Evolutionary conservation across 2,888 invertebrate species (phyloP).

Genomic region (Leptinotarsa haldemani): DNA sequence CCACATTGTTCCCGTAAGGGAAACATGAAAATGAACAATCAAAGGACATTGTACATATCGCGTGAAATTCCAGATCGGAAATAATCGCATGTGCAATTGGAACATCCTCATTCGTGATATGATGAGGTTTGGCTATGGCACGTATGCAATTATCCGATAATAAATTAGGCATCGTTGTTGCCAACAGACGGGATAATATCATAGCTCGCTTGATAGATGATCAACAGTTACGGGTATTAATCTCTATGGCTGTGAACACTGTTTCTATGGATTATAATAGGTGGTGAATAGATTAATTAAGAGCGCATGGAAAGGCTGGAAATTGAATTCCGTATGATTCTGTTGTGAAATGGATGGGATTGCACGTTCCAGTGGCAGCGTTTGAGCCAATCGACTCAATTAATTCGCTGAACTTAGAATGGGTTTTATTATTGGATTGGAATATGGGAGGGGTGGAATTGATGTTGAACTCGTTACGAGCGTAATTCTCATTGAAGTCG

Average conservation of each 20-base stretch:
- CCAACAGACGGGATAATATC: conserved; percentile 46
- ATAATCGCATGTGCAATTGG: conserved; percentile 31
- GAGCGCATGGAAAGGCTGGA: conserved; percentile 20
- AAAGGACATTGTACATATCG: conserved; percentile 2
- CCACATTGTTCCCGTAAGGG: not conserved
- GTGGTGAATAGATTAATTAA: conserved; percentile 42
- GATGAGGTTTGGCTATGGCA: conserved; percentile 49
- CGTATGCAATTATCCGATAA: conserved; percentile 52
- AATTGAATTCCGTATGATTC: conserved; percentile 26
- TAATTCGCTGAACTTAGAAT: not conserved
- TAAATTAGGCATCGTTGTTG: conserved; percentile 51
- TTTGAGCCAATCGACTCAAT: conserved; percentile 23
- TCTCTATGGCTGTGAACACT: conserved; percentile 38
- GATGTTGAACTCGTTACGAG: not conserved
- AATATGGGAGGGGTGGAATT: not conserved
- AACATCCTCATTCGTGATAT: conserved; percentile 37
- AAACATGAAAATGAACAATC: not conserved
- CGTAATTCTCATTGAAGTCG: too few relatives aligned
- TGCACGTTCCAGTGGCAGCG: conserved; percentile 30
- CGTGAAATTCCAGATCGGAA: conserved; percentile 31
- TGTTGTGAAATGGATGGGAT: conserved; percentile 28
- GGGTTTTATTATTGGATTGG: not conserved
- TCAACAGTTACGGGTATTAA: conserved; percentile 44
- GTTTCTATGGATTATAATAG: conserved; percentile 44
- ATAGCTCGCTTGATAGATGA: conserved; percentile 46